These are phyloP conservation scores for Dione vanillae DNA, from an alignment of 2,888 invertebrate genomes.

Conservation along the genomic window DNA sequence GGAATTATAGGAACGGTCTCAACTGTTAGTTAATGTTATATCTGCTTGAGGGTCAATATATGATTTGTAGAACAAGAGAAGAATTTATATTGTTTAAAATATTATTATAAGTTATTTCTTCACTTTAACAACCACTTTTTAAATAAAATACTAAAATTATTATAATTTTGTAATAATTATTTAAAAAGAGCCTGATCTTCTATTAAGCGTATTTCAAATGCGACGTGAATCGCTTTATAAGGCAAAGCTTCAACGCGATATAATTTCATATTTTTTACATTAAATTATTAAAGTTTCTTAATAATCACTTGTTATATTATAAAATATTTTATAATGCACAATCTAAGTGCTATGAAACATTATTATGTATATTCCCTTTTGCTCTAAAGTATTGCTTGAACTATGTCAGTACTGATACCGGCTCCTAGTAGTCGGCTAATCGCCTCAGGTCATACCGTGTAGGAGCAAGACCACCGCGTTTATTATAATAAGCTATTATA, in stretches of 20 bases:
- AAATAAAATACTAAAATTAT: too few species aligned
- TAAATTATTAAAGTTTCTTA: too few species aligned
- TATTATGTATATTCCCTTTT: constrained; percentile 5
- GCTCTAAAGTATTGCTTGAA: constrained; percentile 27
- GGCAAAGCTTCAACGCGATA: too few species aligned
- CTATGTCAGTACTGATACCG: constrained; percentile 27
- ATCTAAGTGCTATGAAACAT: not conserved
- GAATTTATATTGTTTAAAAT: not conserved
- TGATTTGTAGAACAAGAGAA: not conserved
- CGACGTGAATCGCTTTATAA: too few species aligned
- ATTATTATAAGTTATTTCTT: not conserved
- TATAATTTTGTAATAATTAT: too few species aligned
- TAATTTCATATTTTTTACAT: too few species aligned
- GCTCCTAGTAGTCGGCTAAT: constrained; percentile 62
- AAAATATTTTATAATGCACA: too few species aligned
- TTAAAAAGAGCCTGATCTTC: too few species aligned
- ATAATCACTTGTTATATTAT: too few species aligned
- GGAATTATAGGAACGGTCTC: constrained; percentile 41
- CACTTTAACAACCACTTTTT: too few species aligned
- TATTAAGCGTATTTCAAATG: too few species aligned
- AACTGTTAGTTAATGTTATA: constrained; percentile 9
- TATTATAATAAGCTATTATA: constrained; percentile 82
- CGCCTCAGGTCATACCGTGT: constrained; percentile 80
- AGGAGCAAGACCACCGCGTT: constrained; percentile 74
- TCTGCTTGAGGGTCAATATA: constrained; percentile 3